Conservation (phyloP, 2,888 invertebrate genomes). For the Drosophila nr. perissopoda region DNA sequence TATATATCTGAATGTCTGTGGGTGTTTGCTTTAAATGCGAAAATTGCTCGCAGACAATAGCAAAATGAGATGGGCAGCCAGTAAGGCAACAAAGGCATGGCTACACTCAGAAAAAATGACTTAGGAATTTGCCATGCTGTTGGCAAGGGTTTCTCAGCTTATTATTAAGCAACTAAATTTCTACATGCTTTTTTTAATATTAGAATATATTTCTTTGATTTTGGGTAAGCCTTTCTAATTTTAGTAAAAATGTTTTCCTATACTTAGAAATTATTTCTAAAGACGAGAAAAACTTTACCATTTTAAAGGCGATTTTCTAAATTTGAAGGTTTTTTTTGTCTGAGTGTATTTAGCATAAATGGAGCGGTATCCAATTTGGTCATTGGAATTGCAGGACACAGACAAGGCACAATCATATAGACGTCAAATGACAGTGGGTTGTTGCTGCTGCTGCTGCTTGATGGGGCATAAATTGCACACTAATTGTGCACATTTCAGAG, state of each 20-base stretch:
- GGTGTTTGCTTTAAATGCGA: conserved; percentile 42
- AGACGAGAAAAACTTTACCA: not conserved
- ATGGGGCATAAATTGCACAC: conserved; percentile 78
- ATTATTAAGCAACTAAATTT: no score
- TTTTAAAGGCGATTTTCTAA: not conserved
- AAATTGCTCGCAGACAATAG: conserved; percentile 51
- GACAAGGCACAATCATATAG: conserved; percentile 65
- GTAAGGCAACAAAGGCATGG: conserved; percentile 37
- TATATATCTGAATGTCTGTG: not conserved
- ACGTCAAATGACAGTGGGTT: conserved; percentile 12
- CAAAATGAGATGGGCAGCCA: not conserved
- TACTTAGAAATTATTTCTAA: not conserved
- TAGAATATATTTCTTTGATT: not conserved
- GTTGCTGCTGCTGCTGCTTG: conserved; percentile 37
- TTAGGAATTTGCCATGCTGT: not conserved
- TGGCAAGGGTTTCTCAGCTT: no score
- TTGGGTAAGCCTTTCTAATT: no score
- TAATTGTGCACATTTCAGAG: conserved; percentile 73
- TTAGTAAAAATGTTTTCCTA: not conserved
- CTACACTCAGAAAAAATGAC: not conserved
- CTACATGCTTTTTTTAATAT: not conserved
- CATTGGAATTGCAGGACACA: conserved; percentile 72
- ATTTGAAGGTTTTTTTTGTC: not conserved
- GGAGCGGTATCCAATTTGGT: conserved; percentile 58
- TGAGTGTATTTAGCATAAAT: conserved; percentile 1